These are phyloP conservation scores for Rhinella marina DNA, from an alignment of 2,797 vertebrate species.

Conservation along the genomic window DNA sequence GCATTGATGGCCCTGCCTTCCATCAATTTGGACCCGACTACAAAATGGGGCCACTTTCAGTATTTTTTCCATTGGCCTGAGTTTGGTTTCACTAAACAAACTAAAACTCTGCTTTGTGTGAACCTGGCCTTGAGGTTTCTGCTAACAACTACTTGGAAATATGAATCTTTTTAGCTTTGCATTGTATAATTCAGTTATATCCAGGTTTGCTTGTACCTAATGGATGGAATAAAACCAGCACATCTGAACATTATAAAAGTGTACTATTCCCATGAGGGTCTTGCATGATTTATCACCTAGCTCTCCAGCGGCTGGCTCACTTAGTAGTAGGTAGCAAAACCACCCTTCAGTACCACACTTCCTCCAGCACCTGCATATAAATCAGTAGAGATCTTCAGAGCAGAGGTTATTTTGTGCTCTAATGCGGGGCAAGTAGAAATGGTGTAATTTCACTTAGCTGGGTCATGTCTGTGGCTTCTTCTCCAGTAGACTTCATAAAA, in stretches of 20 bases:
- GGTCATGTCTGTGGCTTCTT: constrained; percentile 54
- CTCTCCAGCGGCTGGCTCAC: constrained; percentile 6
- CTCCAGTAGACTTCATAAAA: constrained; percentile 55
- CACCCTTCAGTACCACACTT: constrained; percentile 18
- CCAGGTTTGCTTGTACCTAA: neutral
- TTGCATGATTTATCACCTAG: constrained; percentile 25
- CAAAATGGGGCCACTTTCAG: too few relatives aligned
- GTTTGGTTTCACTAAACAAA: too few relatives aligned
- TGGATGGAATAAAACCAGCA: constrained; percentile 16
- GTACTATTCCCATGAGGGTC: constrained; percentile 14
- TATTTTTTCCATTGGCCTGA: too few relatives aligned
- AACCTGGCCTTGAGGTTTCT: neutral
- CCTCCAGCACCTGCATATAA: constrained; percentile 43
- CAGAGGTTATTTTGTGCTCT: constrained; percentile 34
- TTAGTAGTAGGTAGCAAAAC: constrained; percentile 39
- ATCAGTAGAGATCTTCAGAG: constrained; percentile 36
- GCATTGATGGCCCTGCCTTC: too few relatives aligned
- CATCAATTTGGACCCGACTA: too few relatives aligned
- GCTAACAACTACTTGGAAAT: neutral
- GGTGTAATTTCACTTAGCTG: constrained; percentile 40
- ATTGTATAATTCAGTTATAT: constrained; percentile 10
- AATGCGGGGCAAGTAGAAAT: constrained; percentile 42
- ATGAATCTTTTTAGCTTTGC: neutral
- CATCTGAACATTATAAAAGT: constrained; percentile 38
- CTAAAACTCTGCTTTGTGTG: too few relatives aligned